phyloP scores from a whole-genome alignment of 2,797 vertebrate species.

The Rallus crepitans region DNA sequence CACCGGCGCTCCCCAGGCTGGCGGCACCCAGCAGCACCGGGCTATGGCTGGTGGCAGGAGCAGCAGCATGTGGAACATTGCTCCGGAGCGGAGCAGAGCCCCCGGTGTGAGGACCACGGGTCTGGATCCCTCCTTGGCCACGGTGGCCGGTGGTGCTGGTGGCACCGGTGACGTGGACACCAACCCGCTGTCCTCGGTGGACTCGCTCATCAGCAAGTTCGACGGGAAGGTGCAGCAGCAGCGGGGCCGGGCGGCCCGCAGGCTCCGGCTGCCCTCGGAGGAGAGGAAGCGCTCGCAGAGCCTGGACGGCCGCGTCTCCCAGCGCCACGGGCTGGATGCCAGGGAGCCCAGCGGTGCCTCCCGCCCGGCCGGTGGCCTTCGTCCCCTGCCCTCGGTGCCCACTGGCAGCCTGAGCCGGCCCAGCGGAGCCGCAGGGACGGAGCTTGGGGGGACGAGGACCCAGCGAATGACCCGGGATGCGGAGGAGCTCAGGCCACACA shows the following conservation, averaged over 20 bases:
- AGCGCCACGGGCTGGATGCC: background rate
- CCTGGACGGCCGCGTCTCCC: constrained; percentile 76
- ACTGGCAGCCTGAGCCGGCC: constrained; percentile 52
- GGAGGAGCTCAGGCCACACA: constrained; percentile 36
- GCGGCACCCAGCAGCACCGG: background rate
- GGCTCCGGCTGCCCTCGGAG: constrained; percentile 63
- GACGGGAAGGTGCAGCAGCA: constrained; percentile 74
- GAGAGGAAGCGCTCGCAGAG: constrained; percentile 87
- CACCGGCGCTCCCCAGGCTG: background rate
- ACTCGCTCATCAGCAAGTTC: constrained; percentile 87
- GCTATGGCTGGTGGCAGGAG: background rate
- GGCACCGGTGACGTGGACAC: constrained; percentile 82
- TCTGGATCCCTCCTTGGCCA: constrained; percentile 22
- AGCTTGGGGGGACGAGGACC: background rate
- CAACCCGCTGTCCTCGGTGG: constrained; percentile 84
- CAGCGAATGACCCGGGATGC: background rate
- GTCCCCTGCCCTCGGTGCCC: background rate
- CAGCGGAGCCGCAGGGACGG: background rate
- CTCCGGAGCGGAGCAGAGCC: background rate
- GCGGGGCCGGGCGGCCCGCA: constrained; percentile 61
- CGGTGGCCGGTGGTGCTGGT: accelerated
- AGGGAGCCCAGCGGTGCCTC: background rate
- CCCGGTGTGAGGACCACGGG: constrained; percentile 46
- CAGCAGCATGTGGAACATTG: background rate
- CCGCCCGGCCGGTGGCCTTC: background rate